Evolutionary conservation across 2,113 vertebrate genomes (phyloP), one percentile per base, ranked within the genome.

Genomic region (Psilopsiagon aurifrons): DNA sequence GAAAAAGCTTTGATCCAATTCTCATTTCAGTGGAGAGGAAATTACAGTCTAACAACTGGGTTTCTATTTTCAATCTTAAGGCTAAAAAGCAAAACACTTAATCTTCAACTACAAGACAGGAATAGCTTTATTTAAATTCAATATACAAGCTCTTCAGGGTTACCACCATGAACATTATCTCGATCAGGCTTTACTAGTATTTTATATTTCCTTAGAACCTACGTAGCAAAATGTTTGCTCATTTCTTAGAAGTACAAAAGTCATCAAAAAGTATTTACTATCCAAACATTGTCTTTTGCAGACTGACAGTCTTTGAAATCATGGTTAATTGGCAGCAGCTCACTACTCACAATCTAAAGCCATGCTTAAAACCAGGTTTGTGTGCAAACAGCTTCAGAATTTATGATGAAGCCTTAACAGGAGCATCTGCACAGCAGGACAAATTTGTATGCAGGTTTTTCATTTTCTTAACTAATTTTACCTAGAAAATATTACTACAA

Each of bases 1-100:
- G 52, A 76, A 94, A 89, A 54, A 84, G 35, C 51, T 91, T 88
- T 71, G 73, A 91, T 84, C 18, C 57, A 86, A 75, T 86, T 81
- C 51, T 75, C 16, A 84, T 82, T 94, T 86, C 81, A 75, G 52
- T 15, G 13, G 24, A 78, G 33, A 71, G 76, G 66, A 94, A 94
- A 73, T 69, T 47, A 64, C 54, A 68, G 15, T 17, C 69, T 91
- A 73, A 85, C 81, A 91, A 59, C 2, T 25, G 11, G 12, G 57
- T 86, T 84, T 78, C 39, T 62, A 88, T 83, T 88, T 67, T 64
- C 59, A 67, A 6, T 86, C 63, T 60, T 64, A 44, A 47, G 28
- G 31, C 19, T 86, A 64, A 75, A 91, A 75, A 49, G 44, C 20
- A 81, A 69, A 88, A 69, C 41, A 90, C 29, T 90, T 76, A 25